phyloP scores from a whole-genome alignment of 2,888 invertebrate species.

The Carabus problematicus region DNA sequence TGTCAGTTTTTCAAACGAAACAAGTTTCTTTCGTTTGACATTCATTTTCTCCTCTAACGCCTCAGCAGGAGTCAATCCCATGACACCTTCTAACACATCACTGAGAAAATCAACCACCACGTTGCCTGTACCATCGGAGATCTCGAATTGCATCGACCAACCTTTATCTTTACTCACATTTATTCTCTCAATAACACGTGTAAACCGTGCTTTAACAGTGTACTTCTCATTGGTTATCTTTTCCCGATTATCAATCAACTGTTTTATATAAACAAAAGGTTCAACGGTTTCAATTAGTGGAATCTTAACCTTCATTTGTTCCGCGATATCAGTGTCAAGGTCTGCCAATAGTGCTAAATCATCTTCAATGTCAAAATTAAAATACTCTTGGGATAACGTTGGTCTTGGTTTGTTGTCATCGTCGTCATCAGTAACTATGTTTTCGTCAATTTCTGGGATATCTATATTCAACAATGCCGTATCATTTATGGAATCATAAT shows the following conservation, averaged over 20 bases:
- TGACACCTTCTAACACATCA: constrained; percentile 63
- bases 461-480: constrained; percentile 9
- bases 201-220: constrained; percentile 66
- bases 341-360: constrained; percentile 16
- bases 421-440: constrained; percentile 3
- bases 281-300: constrained; percentile 50
- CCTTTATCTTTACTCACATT: constrained; percentile 57
- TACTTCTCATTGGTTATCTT: constrained; percentile 60
- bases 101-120: constrained; percentile 66
- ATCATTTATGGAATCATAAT: constrained; percentile 10
- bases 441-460: background rate
- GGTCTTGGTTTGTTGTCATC: constrained; percentile 15
- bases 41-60: constrained; percentile 47
- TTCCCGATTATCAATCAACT: constrained; percentile 52
- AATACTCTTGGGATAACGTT: constrained; percentile 7
- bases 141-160: constrained; percentile 66
- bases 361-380: constrained; percentile 26
- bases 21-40: constrained; percentile 46
- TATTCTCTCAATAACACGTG: constrained; percentile 64
- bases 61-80: constrained; percentile 60
- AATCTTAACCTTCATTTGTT: constrained; percentile 45
- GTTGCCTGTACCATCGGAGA: constrained; percentile 66
- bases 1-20: constrained; percentile 47
- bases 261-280: constrained; percentile 62
- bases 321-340: constrained; percentile 5